Evolutionary conservation across 2,113 vertebrate species (phyloP).

Genomic region (Pteruthius melanotis): DNA sequence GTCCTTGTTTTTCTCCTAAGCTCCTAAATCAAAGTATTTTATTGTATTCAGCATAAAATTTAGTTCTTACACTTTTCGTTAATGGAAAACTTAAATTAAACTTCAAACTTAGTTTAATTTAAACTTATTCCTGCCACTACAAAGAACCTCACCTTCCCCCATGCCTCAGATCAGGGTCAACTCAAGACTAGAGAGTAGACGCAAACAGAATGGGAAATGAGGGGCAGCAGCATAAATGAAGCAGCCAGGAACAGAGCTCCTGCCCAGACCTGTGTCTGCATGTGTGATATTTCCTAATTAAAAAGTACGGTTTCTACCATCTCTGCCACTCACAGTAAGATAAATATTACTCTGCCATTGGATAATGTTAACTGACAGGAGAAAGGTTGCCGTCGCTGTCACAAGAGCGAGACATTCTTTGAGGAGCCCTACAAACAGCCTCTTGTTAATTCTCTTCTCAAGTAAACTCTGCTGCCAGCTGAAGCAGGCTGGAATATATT

Average conservation of each 20-base stretch:
- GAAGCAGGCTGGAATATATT: neutral
- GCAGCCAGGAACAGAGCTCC: neutral
- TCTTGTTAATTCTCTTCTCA: neutral
- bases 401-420: neutral
- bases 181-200: neutral
- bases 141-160: neutral
- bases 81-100: neutral
- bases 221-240: neutral
- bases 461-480: neutral
- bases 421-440: neutral
- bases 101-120: neutral
- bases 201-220: slow-evolving; percentile 10
- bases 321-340: neutral
- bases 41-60: neutral
- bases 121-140: neutral
- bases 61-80: neutral
- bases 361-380: neutral
- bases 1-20: neutral
- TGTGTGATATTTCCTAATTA: neutral
- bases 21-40: neutral
- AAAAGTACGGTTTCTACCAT: neutral
- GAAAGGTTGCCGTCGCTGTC: neutral
- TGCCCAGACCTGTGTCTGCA: neutral
- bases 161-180: neutral
- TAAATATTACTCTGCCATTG: neutral